Conservation (phyloP, 2,797 vertebrate species). For the Myotis daubentonii region DNA sequence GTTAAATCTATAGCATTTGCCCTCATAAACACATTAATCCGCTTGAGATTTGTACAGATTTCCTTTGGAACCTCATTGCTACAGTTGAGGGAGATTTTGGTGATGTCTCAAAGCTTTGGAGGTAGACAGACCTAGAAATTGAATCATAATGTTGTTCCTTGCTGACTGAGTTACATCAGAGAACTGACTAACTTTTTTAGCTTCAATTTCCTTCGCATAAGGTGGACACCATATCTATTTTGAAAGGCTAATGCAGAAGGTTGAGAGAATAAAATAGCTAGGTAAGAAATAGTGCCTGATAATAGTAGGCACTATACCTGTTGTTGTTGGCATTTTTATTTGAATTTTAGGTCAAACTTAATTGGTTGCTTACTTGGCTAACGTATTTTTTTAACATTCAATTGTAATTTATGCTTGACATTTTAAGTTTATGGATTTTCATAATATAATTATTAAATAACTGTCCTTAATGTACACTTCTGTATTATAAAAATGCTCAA, state of each 20-base stretch:
- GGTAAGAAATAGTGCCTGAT: not conserved
- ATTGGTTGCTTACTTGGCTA: not conserved
- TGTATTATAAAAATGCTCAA: not conserved
- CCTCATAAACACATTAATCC: slow-evolving; percentile 68
- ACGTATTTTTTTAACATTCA: not conserved
- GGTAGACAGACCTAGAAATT: slow-evolving; percentile 4
- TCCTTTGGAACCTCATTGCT: slow-evolving; percentile 54
- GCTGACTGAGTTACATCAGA: not conserved
- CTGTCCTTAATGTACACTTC: not conserved
- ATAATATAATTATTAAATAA: not conserved
- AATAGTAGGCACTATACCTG: not conserved
- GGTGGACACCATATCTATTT: not conserved
- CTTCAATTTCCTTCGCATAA: slow-evolving; percentile 41
- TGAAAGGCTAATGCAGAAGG: not conserved
- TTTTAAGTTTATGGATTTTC: slow-evolving; percentile 20
- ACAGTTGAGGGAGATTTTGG: slow-evolving; percentile 30
- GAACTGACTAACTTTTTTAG: slow-evolving; percentile 32
- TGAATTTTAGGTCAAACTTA: slow-evolving; percentile 8
- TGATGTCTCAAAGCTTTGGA: slow-evolving; percentile 48
- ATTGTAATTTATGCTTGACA: not conserved
- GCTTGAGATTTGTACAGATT: slow-evolving; percentile 61
- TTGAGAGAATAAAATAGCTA: not conserved
- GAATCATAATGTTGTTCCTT: slow-evolving; percentile 26
- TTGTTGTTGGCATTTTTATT: slow-evolving; percentile 7
- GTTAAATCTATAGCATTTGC: slow-evolving; percentile 61